These are phyloP conservation scores for Gonocerus acuteangulatus DNA, from an alignment of 2,888 invertebrate genomes.

Conservation along the genomic window DNA sequence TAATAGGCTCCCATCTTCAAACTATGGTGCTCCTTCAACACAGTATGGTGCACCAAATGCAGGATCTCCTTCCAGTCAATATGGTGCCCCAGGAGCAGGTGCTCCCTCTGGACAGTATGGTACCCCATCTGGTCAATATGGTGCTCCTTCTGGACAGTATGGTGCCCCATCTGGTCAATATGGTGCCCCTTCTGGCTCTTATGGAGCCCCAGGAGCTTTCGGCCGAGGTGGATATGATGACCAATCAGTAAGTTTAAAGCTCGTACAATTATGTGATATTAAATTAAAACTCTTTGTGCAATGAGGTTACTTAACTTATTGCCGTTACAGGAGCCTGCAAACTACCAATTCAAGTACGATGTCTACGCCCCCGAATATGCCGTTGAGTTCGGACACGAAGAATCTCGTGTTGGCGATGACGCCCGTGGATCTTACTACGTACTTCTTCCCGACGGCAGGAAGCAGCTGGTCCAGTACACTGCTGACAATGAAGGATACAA, in stretches of 20 bases:
- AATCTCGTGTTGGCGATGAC: constrained; percentile 72
- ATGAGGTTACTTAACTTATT: too few species aligned
- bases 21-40: constrained; percentile 26
- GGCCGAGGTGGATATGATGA: constrained; percentile 38
- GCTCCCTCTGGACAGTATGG: constrained; percentile 25
- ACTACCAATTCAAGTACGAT: constrained; percentile 79
- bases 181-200: constrained; percentile 25
- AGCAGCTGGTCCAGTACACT: constrained; percentile 77
- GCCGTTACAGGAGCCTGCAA: constrained; percentile 66
- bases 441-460: constrained; percentile 75
- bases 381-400: constrained; percentile 74
- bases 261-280: background rate
- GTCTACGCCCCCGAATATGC: constrained; percentile 72
- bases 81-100: constrained; percentile 32
- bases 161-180: constrained; percentile 29
- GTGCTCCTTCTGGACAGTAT: constrained; percentile 29
- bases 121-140: constrained; percentile 35
- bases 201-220: constrained; percentile 5
- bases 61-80: constrained; percentile 28
- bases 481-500: constrained; percentile 75
- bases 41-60: constrained; percentile 34
- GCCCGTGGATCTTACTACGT: constrained; percentile 80
- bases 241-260: constrained; percentile 36
- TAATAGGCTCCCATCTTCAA: constrained; percentile 24
- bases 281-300: background rate